phyloP scores from a whole-genome alignment of 2,797 vertebrate genomes.

The Gallirallus australis region DNA sequence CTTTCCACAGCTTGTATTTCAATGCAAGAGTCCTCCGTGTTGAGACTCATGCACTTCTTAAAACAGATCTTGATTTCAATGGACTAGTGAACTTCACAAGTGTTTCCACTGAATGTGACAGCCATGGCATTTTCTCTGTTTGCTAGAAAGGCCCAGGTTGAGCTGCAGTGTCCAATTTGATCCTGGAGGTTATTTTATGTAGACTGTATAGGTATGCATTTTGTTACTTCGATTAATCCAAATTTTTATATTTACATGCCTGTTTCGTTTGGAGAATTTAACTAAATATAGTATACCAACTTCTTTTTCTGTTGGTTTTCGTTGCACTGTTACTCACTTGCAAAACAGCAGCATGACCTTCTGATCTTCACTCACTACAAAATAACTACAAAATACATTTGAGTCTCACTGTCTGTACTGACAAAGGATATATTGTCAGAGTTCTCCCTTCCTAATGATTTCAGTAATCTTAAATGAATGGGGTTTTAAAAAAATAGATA shows the following conservation, averaged over 20 bases:
- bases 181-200: neutral
- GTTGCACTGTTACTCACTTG: neutral
- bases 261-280: neutral
- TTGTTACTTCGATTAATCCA: neutral
- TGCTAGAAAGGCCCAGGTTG: neutral
- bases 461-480: neutral
- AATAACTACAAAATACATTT: neutral
- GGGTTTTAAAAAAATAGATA: neutral
- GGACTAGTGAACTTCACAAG: neutral
- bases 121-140: neutral
- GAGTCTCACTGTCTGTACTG: neutral
- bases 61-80: neutral
- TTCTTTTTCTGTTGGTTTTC: neutral
- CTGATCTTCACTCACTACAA: neutral
- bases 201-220: neutral
- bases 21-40: neutral
- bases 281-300: neutral
- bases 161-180: neutral
- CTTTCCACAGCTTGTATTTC: neutral
- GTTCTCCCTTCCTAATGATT: neutral
- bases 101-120: neutral
- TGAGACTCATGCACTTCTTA: neutral
- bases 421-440: neutral
- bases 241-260: neutral
- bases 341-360: neutral